Evolutionary conservation across 2,888 invertebrate species (phyloP), one percentile per base, ranked within the genome.

Genomic region (Cryptophagus acutangulus): DNA sequence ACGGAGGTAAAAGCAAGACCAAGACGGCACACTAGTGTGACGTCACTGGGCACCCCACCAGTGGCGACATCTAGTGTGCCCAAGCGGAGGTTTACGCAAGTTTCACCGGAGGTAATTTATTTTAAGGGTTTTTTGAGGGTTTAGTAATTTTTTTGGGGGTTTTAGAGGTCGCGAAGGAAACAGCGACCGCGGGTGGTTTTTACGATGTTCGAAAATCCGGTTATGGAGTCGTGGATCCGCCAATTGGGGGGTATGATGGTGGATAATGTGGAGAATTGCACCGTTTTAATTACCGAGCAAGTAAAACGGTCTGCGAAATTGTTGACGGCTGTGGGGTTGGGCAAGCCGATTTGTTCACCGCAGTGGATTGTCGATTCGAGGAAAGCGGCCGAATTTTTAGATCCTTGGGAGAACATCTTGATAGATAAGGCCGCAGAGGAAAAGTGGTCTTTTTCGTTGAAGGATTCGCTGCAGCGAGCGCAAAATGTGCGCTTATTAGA

Each of bases 301-400:
- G 69, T 79, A 3, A 74, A 72, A 59, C 68, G 81, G 2, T 78
- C 81, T 0, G 74, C 73, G 54, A 81, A 81, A 62, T 58, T 80
- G 48, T 61, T 81, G 12, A 71, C 75, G 16, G 79, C 78, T 0
- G 69, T 81, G 34, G 79, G 78, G 1, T 70, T 74, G 28, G 78
- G 77, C 30, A 71, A 72, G 57, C 80, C 81, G 1, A 75, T 82
- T 24, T 79, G 81, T 48, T 59, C 64, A 0, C 59, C 64, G 17
- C 41, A 53, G 12, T 70, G 69, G 69, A 48, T 70, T 6, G 38
- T 50, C 2, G 61, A 58, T 15, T 64, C 62, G 12, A 63, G 63
- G 39, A 60, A 62, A 40, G 51, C 55, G 4, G 55, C 56, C 13
- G 45, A 49, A 36, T 69, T 69, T 53, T 25, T 57, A 78, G 78